Base-by-base conservation (phyloP, 1,140 invertebrate species). In the Agrilus planipennis region DNA sequence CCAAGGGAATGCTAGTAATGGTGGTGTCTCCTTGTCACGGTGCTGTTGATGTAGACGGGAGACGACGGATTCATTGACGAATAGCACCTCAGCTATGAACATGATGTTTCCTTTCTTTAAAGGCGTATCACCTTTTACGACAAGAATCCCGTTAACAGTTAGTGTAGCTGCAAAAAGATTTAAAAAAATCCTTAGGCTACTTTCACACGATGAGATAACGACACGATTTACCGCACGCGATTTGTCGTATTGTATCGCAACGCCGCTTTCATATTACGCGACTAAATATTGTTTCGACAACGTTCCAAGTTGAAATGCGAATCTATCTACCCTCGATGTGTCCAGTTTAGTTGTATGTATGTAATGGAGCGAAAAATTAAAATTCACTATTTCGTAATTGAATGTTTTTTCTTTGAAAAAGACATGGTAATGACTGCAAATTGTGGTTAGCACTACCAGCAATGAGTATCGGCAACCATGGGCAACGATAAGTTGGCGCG, bases 1-100 rank as follows among this genome's bases (percentile, higher is more conserved):
- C 73, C 73, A 76, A 2, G 74, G 73, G 43, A 74, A 75, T 2
- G 72, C 70, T 22, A 76, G 46, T 16, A 76, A 52, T n/a, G 73
- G 74, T 6, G 73, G 73, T 2, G 73, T 75, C 53, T 76, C 73
- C 55, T 75, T 75, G 48, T 75, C 72, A 44, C 67, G 63, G 53
- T 76, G 67, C 53, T 71, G 64, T 51, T 73, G 69, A 54, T 75
- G 72, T 21, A 76, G 57, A 42, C 69, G 62, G 17, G 70, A 70
- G 3, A 76, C 74, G 17, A 75, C 65, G 3, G 64, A 61, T 39
- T 74, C 73, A 44, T 68, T 70, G 15, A 76, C 72, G 51, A 76
- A 76, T 17, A 76, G 51, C 4, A 76, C 70, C 55, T 76, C 72
- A 3, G 67, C 64, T 32, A 75, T 68, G 48, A 76, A 72, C 61